These are phyloP conservation scores for Anoplolepis gracilipes DNA, from an alignment of 1,140 invertebrate species.

Conservation along the genomic window DNA sequence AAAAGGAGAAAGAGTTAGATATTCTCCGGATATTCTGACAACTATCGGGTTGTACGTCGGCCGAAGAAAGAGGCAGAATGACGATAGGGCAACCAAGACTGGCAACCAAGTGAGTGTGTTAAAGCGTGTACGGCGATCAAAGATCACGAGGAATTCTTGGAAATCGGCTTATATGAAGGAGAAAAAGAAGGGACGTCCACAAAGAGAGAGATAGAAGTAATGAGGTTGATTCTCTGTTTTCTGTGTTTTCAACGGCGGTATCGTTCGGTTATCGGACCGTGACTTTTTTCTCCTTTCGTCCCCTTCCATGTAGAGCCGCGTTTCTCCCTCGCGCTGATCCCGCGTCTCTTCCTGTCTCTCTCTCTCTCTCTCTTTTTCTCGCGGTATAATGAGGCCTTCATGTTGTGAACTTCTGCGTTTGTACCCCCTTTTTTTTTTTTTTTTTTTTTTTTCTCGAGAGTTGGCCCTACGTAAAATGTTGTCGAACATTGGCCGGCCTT, in stretches of 20 bases:
- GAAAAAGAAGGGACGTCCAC: slow-evolving; percentile 56
- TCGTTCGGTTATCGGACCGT: slow-evolving; percentile 79
- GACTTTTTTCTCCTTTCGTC: slow-evolving; percentile 68
- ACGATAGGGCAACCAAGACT: slow-evolving; percentile 2
- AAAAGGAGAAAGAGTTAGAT: slow-evolving; percentile 74
- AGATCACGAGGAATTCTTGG: slow-evolving; percentile 82
- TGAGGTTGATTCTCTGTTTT: slow-evolving; percentile 83
- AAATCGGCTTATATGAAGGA: slow-evolving; percentile 74
- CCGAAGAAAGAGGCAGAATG: slow-evolving; percentile 53
- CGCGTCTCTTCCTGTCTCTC: slow-evolving; percentile 6
- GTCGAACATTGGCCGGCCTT: slow-evolving; percentile 31
- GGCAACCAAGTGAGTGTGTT: slow-evolving; percentile 61
- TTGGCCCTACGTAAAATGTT: slow-evolving; percentile 57
- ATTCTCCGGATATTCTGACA: slow-evolving; percentile 79
- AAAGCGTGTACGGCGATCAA: slow-evolving; percentile 78
- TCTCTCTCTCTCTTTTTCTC: slow-evolving; percentile 38
- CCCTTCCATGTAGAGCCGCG: slow-evolving; percentile 2
- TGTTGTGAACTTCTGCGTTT: slow-evolving; percentile 76
- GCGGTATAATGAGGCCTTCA: slow-evolving; percentile 81
- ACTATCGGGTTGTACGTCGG: slow-evolving; percentile 70
- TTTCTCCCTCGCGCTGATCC: slow-evolving; percentile 8
- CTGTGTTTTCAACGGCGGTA: slow-evolving; percentile 81
- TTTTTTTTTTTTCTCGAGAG: slow-evolving; percentile 41
- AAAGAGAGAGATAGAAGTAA: slow-evolving; percentile 82
- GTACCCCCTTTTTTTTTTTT: slow-evolving; percentile 60